Base-by-base conservation (phyloP, 1,140 invertebrate genomes). In the Pogonomyrmex californicus region DNA sequence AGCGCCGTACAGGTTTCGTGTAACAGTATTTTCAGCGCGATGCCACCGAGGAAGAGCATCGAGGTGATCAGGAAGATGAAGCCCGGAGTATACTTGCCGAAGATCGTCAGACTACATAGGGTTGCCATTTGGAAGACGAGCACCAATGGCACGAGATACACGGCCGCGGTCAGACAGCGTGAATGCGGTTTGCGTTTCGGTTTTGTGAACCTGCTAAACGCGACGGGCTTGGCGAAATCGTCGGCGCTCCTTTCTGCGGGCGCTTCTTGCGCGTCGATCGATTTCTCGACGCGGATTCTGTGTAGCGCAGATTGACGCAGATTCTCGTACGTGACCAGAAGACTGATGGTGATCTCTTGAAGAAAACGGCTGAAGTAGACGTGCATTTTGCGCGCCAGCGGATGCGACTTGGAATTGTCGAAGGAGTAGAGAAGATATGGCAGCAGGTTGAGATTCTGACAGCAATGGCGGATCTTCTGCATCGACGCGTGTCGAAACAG, bases 381-480 rank as follows among this genome's bases (percentile, higher is more conserved):
- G 38, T 95, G 93, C 14, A 94, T 81, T 83, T 94, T 95, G 14
- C 91, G 90, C 0, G 90, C 91, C 1, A 94, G 30, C 7, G 93
- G 93, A 65, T 94, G 94, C 14, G 93, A 93, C 70, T 95, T 95
- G 0, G 94, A 93, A 51, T 95, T 93, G 1, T 93, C 94, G 60
- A 95, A 94, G 0, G 95, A 94, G 47, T 95, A 95, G 0, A 95
- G 90, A 0, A 95, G 87, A 79, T 94, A 95, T 9, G 95, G 94
- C 49, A 95, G 91, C 2, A 95, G 87, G 75, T 95, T 95, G 4
- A 95, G 51, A 87, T 95, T 95, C 77, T 95, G 94, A 51, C 94
- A 95, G 44, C 95, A 95, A 68, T 95, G 95, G 1, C 94, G 94
- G 33, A 95, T 93, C 68, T 93, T 95, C 54, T 95, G 94, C 91